phyloP scores from a whole-genome alignment of 2,888 invertebrate species.

The Philopedon plagiatum region DNA sequence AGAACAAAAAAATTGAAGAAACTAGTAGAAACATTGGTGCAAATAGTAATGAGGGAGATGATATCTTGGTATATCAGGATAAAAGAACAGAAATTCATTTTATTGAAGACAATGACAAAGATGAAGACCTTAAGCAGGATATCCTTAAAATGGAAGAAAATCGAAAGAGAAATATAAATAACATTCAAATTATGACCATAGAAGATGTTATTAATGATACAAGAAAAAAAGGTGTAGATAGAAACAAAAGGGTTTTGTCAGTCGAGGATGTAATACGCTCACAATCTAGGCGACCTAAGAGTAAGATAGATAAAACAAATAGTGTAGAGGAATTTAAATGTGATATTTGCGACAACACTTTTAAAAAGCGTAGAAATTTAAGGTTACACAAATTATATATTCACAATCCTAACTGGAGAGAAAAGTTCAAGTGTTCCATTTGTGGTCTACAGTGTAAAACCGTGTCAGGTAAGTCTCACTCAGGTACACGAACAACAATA shows the following conservation, averaged over 20 bases:
- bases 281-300: background rate
- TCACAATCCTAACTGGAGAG: conserved; percentile 31
- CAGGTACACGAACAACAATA: too few species aligned
- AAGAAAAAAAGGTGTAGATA: background rate
- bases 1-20: background rate
- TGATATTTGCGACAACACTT: conserved; percentile 19
- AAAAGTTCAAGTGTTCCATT: conserved; percentile 20
- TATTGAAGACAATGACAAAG: background rate
- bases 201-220: conserved; percentile 17
- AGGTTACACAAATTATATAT: conserved; percentile 2
- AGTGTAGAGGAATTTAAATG: background rate
- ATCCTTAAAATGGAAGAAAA: background rate
- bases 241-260: background rate
- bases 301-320: background rate
- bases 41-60: background rate
- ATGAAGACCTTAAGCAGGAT: background rate
- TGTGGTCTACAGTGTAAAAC: conserved; percentile 22
- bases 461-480: conserved; percentile 25
- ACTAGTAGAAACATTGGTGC: background rate
- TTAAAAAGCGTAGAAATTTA: background rate
- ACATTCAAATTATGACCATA: conserved; percentile 15
- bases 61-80: background rate
- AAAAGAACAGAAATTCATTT: background rate
- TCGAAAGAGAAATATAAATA: conserved; percentile 1
- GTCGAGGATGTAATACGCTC: background rate